Percentiles rank a stretch among this genome's conserved stretches.
phyloP scores from a whole-genome alignment of 53 echinoderm and acorn worm species.

The Holothuria leucospilota region DNA sequence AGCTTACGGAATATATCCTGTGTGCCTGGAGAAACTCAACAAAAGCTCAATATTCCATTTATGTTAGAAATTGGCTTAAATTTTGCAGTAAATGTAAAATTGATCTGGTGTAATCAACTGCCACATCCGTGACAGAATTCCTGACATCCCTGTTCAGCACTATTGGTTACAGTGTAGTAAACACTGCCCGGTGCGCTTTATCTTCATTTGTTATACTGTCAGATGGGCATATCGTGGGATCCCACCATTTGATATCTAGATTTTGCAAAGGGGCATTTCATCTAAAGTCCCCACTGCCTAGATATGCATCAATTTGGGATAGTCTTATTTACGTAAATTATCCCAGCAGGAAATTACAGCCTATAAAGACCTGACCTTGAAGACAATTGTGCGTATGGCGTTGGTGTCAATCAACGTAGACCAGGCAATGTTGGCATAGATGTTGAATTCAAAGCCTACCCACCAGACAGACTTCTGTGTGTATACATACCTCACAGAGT shows the following conservation, averaged over 20 bases:
- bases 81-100: conserved; percentile 6
- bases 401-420: conserved; percentile 45
- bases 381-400: conserved; percentile 16
- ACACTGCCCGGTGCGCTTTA: conserved; percentile 15
- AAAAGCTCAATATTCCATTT: conserved; percentile 38
- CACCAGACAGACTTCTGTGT: conserved; percentile 26
- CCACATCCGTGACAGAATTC: conserved; percentile 11
- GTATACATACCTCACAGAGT: conserved; percentile 24
- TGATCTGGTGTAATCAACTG: neutral
- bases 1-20: neutral
- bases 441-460: conserved; percentile 22
- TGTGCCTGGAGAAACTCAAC: conserved; percentile 44
- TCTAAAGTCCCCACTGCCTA: conserved; percentile 34
- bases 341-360: neutral
- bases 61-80: conserved; percentile 20
- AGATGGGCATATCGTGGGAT: conserved; percentile 17
- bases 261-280: conserved; percentile 41
- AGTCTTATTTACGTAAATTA: conserved; percentile 26
- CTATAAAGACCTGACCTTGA: neutral
- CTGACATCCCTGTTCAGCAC: neutral
- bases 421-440: conserved; percentile 21
- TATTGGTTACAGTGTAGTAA: conserved; percentile 37
- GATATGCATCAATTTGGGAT: conserved; percentile 53
- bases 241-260: conserved; percentile 44
- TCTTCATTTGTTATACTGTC: conserved; percentile 28